Evolutionary conservation across 2,888 invertebrate genomes (phyloP).

Genomic region (Nipponacmea schrenckii): DNA sequence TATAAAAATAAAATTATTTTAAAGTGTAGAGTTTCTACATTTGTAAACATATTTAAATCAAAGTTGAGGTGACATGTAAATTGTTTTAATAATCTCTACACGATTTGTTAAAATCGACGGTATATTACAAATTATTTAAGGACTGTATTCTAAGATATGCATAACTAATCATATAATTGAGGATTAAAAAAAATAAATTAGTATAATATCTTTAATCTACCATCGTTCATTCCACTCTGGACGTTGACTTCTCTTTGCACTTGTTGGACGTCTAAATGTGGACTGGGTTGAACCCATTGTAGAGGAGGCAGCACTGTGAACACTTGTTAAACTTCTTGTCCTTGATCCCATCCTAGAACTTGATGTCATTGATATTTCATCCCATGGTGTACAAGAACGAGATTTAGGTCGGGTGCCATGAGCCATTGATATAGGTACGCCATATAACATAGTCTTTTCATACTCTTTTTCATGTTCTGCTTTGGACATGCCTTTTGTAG

Average conservation of each 20-base stretch:
- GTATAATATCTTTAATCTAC: constrained; percentile 13
- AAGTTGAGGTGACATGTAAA: no score
- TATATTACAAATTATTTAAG: no score
- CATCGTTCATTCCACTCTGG: constrained; percentile 36
- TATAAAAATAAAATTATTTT: no score
- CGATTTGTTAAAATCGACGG: no score
- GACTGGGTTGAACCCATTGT: constrained; percentile 24
- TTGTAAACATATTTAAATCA: no score
- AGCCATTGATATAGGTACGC: constrained; percentile 42
- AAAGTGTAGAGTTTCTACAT: no score
- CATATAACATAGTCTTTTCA: constrained; percentile 46
- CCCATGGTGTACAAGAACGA: background rate
- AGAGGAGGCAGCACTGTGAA: constrained; percentile 14
- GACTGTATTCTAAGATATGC: no score
- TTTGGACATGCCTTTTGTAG: constrained; percentile 49
- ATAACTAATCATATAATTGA: no score
- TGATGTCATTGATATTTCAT: constrained; percentile 11
- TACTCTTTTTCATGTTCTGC: constrained; percentile 50
- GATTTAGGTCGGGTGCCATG: constrained; percentile 16
- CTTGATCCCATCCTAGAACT: constrained; percentile 12
- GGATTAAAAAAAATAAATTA: no score
- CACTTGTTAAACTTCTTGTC: constrained; percentile 14
- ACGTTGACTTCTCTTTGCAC: constrained; percentile 22
- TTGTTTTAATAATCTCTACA: no score
- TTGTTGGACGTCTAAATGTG: constrained; percentile 19